These are phyloP conservation scores for Pseudolaguvia tuberculata DNA, from an alignment of 2,113 vertebrate genomes.

Conservation along the genomic window DNA sequence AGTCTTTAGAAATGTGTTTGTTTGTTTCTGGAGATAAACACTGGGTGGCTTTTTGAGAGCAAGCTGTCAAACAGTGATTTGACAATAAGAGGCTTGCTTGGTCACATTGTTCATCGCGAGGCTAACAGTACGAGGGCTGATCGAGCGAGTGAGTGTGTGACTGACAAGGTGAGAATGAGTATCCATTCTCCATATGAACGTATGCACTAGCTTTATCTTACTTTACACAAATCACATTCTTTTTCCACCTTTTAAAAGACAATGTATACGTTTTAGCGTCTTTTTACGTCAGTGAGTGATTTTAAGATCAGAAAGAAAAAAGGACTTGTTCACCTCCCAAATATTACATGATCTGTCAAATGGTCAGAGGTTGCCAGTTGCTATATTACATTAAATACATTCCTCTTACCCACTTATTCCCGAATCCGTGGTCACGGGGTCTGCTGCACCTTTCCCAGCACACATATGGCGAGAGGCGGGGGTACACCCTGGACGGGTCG, in stretches of 20 bases:
- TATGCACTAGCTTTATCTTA: conserved; percentile 36
- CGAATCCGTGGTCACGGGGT: no score
- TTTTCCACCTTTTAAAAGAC: conserved; percentile 25
- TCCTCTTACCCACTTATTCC: no score
- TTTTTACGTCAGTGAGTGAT: conserved; percentile 33
- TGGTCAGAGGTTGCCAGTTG: neutral
- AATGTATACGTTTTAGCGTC: conserved; percentile 6
- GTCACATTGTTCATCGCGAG: conserved; percentile 50
- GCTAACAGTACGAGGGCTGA: conserved; percentile 37
- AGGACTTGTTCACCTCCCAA: neutral
- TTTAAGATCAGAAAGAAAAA: conserved; percentile 4
- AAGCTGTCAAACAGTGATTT: conserved; percentile 61
- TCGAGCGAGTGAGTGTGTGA: conserved; percentile 39
- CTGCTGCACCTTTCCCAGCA: no score
- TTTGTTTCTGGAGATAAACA: conserved; percentile 57
- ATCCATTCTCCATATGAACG: conserved; percentile 40
- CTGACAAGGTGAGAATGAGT: conserved; percentile 60
- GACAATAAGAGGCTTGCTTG: conserved; percentile 62
- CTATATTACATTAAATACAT: neutral
- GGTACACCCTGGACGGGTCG: no score
- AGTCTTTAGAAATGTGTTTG: conserved; percentile 50
- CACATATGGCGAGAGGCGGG: no score
- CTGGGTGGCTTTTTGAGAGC: conserved; percentile 44
- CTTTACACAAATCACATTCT: conserved; percentile 37
- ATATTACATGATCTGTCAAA: neutral